Evolutionary conservation across 2,797 vertebrate genomes (phyloP), one percentile per base, ranked within the genome.

Genomic region (Acrossocheilus fasciatus): DNA sequence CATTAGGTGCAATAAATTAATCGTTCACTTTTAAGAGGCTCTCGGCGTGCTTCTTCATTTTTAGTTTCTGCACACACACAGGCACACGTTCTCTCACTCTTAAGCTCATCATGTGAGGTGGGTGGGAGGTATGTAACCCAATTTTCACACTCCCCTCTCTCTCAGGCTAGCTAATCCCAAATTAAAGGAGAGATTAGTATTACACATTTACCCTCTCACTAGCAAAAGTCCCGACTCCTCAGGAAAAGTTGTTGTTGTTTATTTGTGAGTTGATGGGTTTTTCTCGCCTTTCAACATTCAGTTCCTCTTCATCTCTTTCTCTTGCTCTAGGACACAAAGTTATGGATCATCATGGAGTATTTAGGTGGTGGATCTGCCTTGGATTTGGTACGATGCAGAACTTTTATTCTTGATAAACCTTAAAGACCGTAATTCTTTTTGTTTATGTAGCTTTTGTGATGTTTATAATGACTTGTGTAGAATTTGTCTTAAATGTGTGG

Each of bases 271-370:
- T 81, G 68, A 82, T 84, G 74, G 64, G 57, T 64, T 84, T 81
- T 79, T 59, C 36, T 69, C 17, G 0, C 41, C 14, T 62, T 75
- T 80, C 3, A 6, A 26, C 26, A 4, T 12, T 17, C n/a, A 26
- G 6, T 70, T 34, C 83, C n/a, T 62, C 34, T 34, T 34, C 50
- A 17, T 30, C n/a, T 86, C 54, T 79, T n/a, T 87, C 64, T 89
- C 34, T 88, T 68, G 36, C 89, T 93, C 17, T 92, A 99, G 98
- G 98, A 98, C 92, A 97, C 98, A 69, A 99, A 99, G 92, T 92
- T 99, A 92, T 99, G 98, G 98, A 99, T 99, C 92, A 98, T 99
- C 90, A 99, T 99, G 98, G 98, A 99, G 91, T 99, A 99, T 90
- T 95, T 99, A 47, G 98, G 98, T 2, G 98, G 98, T 86, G 98